Base-by-base conservation (phyloP, 2,113 vertebrate genomes). In the Neodontobutis hainanensis region DNA sequence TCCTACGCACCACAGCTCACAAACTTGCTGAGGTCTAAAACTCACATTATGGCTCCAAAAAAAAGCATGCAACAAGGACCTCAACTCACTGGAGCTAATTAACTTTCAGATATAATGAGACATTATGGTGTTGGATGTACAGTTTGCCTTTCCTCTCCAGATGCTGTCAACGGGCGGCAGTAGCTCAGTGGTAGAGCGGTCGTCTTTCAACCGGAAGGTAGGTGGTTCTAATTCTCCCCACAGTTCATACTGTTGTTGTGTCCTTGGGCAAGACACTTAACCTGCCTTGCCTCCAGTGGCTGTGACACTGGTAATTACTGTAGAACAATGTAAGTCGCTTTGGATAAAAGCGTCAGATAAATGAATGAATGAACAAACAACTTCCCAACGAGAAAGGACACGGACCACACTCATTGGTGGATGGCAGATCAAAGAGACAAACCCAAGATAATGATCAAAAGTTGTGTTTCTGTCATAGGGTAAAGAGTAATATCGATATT, bases 21-120 rank as follows among this genome's bases (percentile, higher is more conserved):
- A 88, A 91, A 86, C 83, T 83, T 89, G 90, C 90, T 90, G 87
- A 91, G 89, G 84, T 85, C 86, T 87, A 81, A 90, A 88, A 90
- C 81, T 87, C 73, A 55, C 87, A 86, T 86, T 86, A 82, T 1
- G 77, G 68, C 81, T 81, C 65, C 51, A 64, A 52, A 52, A 80
- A 79, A 70, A 81, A 38, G 62, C 65, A 83, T 82, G 75, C 85
- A 86, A 85, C 77, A 81, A 84, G 75, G 75, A 90, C 82, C 80
- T 70, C 68, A 65, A 82, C 80, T 85, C 79, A 80, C 76, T 88
- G 78, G 68, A 83, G 85, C 81, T 88, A 88, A 88, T 91, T 89
- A 73, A 86, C 87, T 89, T 75, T 82, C 57, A 72, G 75, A 74
- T 75, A 78, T 78, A 82, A 85, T 84, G 73, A 87, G 85, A 78